Percentiles rank a stretch among this genome's conserved stretches.
Evolutionary conservation across 2,797 vertebrate species (phyloP).

Genomic region (Podarcis lilfordi): DNA sequence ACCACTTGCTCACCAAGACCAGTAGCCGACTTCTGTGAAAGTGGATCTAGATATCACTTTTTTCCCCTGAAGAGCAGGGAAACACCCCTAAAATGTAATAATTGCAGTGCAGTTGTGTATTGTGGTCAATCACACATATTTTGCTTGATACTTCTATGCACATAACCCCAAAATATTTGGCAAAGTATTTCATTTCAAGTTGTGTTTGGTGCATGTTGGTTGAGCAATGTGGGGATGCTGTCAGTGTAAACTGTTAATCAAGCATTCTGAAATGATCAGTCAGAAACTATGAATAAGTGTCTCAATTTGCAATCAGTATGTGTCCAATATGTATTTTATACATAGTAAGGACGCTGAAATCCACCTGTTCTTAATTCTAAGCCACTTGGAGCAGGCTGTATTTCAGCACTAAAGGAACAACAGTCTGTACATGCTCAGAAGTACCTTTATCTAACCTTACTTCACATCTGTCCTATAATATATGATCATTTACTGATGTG

Average conservation of each 20-base stretch:
- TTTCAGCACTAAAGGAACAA: not conserved
- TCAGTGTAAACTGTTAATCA: not conserved
- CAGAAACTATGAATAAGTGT: not conserved
- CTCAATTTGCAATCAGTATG: not conserved
- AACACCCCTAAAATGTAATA: not conserved
- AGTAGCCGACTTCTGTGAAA: slow-evolving; percentile 28
- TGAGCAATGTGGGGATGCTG: not conserved
- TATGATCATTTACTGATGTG: not conserved
- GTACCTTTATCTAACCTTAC: not conserved
- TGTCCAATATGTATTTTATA: not conserved
- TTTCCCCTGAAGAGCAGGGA: not conserved
- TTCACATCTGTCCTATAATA: not conserved
- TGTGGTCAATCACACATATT: not conserved
- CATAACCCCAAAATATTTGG: not conserved
- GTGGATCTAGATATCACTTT: not conserved
- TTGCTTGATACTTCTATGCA: not conserved
- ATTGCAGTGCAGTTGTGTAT: not conserved
- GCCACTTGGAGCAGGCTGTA: not conserved
- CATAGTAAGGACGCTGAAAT: not conserved
- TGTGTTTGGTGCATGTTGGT: not conserved
- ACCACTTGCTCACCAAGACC: slow-evolving; percentile 15
- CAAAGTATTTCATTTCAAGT: not conserved
- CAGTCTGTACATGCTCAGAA: not conserved
- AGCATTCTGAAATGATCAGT: not conserved
- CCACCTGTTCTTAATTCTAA: not conserved